Base-by-base conservation (phyloP, 2,888 invertebrate species). In the Hipparchia sbordonii region DNA sequence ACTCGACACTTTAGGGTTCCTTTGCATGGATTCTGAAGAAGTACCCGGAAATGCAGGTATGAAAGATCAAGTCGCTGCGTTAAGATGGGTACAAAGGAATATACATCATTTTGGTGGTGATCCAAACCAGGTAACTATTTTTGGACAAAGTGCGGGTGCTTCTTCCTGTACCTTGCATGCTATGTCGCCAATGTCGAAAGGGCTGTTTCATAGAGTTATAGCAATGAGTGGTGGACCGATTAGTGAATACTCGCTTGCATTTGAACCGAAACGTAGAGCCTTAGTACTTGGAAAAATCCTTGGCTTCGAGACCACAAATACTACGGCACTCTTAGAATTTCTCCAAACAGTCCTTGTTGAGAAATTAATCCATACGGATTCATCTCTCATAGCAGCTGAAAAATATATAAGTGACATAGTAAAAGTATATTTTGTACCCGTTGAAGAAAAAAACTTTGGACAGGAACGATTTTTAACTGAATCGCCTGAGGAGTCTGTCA, bases 1-100 rank as follows among this genome's bases (percentile, higher is more conserved):
- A 71, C 77, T 89, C 0, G 88, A 85, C 72, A 81, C 77, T 0
- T 73, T 89, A 1, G 89, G 89, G 9, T 89, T 87, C 66, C 79
- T 89, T 5, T 82, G 84, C 51, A 71, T 87, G 7, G 84, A 86
- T 13, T 84, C 80, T 9, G 77, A 80, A 76, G 85, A 88, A 12
- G 85, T 85, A 0, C 85, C 89, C 2, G 89, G 89, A 6, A 89
- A 89, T 62, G 86, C 88, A 68, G n/a, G n/a, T n/a, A n/a, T n/a
- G n/a, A n/a, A n/a, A n/a, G n/a, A n/a, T n/a, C n/a, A n/a, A n/a
- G n/a, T n/a, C n/a, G n/a, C n/a, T n/a, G n/a, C n/a, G n/a, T n/a
- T n/a, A n/a, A n/a, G n/a, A n/a, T n/a, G n/a, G n/a, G n/a, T n/a
- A n/a, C n/a, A n/a, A n/a, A n/a, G n/a, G n/a, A n/a, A n/a, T n/a